phyloP scores from a whole-genome alignment of 2,888 invertebrate genomes.

The Chymomyza caudatula region DNA sequence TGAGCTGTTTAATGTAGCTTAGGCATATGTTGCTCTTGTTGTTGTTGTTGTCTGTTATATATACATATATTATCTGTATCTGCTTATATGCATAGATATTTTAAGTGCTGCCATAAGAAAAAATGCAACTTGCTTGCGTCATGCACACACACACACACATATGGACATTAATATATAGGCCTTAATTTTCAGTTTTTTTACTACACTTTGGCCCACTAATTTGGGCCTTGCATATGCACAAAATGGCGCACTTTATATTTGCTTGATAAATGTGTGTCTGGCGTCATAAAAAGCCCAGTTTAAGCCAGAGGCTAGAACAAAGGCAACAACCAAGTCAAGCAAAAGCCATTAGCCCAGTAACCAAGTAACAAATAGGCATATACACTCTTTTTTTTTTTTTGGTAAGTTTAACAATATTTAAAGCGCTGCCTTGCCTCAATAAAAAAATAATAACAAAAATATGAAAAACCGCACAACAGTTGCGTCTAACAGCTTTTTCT shows the following conservation, averaged over 20 bases:
- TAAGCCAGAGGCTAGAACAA: not conserved
- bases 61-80: constrained; percentile 4
- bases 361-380: constrained; percentile 38
- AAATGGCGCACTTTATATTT: not conserved
- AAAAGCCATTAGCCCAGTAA: constrained; percentile 67
- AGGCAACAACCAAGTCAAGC: constrained; percentile 16
- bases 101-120: constrained; percentile 56
- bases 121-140: constrained; percentile 64
- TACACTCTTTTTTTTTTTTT: not conserved
- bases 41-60: constrained; percentile 10
- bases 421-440: not conserved
- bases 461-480: constrained; percentile 6
- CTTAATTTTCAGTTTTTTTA: not conserved
- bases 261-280: constrained; percentile 5
- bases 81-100: constrained; percentile 47
- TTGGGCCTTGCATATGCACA: not conserved
- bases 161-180: not conserved
- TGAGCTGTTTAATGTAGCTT: constrained; percentile 11
- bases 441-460: not conserved
- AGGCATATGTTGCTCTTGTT: constrained; percentile 3
- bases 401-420: not conserved
- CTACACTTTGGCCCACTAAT: not conserved
- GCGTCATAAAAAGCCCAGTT: not conserved
- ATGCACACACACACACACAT: constrained; percentile 41
- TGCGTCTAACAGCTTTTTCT: not conserved